phyloP scores from a whole-genome alignment of 2,888 invertebrate genomes.

The Oscheius myriophilus region DNA sequence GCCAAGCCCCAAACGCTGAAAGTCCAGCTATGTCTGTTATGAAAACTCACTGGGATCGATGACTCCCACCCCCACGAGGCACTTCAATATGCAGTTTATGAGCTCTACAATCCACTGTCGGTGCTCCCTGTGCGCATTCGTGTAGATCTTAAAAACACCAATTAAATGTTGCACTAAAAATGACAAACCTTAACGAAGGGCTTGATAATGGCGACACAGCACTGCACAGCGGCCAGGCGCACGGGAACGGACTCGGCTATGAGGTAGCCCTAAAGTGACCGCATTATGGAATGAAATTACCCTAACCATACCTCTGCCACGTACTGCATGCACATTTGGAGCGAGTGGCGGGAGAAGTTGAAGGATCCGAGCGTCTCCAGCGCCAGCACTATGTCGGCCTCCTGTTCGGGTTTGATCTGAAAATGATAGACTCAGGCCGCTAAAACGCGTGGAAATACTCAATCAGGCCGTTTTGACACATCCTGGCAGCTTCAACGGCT shows the following conservation, averaged over 20 bases:
- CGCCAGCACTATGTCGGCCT: constrained; percentile 87
- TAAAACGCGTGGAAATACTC: too few species aligned
- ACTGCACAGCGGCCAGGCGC: constrained; percentile 90
- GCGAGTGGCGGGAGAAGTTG: constrained; percentile 76
- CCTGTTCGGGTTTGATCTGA: constrained; percentile 76
- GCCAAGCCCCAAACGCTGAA: too few species aligned
- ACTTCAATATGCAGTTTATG: constrained; percentile 89
- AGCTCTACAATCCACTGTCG: constrained; percentile 79
- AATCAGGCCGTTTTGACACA: too few species aligned
- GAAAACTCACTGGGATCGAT: constrained; percentile 81
- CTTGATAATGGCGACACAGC: constrained; percentile 87
- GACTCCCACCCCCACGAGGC: constrained; percentile 89
- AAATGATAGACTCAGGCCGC: too few species aligned
- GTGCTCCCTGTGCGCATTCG: constrained; percentile 44
- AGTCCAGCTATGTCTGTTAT: too few species aligned
- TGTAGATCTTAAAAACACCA: constrained; percentile 29
- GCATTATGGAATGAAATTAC: background rate
- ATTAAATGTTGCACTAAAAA: background rate
- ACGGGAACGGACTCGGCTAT: constrained; percentile 90
- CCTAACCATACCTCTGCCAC: constrained; percentile 59
- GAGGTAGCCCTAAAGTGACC: constrained; percentile 73
- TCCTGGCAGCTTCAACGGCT: too few species aligned
- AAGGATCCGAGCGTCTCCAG: constrained; percentile 87
- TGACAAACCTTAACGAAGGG: constrained; percentile 78
- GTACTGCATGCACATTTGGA: constrained; percentile 67